Conservation (phyloP, 2,888 invertebrate genomes). For the Amphimallon solstitiale region DNA sequence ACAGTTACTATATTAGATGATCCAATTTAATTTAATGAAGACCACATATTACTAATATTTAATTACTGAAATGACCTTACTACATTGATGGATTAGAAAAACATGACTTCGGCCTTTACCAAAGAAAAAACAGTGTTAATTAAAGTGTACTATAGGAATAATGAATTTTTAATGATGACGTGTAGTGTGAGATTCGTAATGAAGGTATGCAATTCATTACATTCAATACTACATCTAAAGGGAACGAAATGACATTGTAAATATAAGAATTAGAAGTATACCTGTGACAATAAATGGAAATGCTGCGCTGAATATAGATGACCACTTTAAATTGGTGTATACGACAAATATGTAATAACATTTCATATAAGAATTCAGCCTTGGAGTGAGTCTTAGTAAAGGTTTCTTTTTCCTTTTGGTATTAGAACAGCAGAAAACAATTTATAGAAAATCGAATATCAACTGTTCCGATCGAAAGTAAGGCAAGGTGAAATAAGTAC, state of each 20-base stretch:
- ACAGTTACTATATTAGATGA: not conserved
- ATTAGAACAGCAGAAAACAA: no score
- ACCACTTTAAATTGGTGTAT: conserved; percentile 8
- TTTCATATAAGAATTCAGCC: conserved; percentile 2
- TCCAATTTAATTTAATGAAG: not conserved
- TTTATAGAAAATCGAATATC: no score
- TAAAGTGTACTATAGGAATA: not conserved
- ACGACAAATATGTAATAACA: not conserved
- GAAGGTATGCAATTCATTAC: not conserved
- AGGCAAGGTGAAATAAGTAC: no score
- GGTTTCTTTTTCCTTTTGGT: not conserved
- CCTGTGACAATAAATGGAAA: not conserved
- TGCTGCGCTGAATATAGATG: conserved; percentile 20
- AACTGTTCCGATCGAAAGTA: no score
- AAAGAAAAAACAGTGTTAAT: not conserved
- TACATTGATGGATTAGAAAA: not conserved
- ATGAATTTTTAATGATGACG: conserved; percentile 14
- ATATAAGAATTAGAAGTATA: conserved; percentile 4
- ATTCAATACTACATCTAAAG: conserved; percentile 17
- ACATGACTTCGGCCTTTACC: not conserved
- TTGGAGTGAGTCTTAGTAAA: conserved; percentile 10
- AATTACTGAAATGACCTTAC: not conserved
- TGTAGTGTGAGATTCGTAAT: not conserved
- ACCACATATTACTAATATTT: not conserved
- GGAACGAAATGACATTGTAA: conserved; percentile 19